Evolutionary conservation across 2,113 vertebrate species (phyloP), one percentile per base, ranked within the genome.

Genomic region (Aptenodytes patagonicus): DNA sequence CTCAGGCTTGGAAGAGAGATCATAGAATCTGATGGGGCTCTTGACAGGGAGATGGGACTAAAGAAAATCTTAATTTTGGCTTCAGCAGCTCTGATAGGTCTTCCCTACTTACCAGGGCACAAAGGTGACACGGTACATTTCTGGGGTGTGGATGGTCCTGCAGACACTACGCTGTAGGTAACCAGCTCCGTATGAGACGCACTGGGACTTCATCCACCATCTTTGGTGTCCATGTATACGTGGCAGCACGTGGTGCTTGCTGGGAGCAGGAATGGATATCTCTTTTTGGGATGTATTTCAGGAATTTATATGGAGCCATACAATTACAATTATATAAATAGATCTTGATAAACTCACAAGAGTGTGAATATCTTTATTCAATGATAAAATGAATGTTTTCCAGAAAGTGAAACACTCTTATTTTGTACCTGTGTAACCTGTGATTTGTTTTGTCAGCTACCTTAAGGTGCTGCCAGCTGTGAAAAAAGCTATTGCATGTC

Each of bases 391-490:
- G 8, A 79, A 49, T 47, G 29, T 93, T 90, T 97, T 88, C 55
- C 55, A 70, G 58, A 76, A 85, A 73, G 26, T 29, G 32, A 94
- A 87, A 55, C 2, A 0, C 51, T 83, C 58, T 58, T 95, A 46
- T 66, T 94, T 94, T 68, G 60, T 96, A 95, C 71, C 75, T 86
- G 42, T 70, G 46, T 64, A 90, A 95, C 78, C 94, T 86, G 75
- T 90, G 92, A 96, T 96, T 94, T 91, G 87, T 96, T 96, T 96
- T 95, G 94, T 94, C 95, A 95, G 90, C 69, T 90, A 86, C 84
- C 87, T 93, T 70, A 88, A 93, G 90, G 84, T 93, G 79, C 95
- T 94, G 85, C 95, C 87, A 83, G 87, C 93, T 96, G 95, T 96
- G 94, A 90, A 95, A 94, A 97, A 97, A 96, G 82, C 95, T 91